phyloP scores from a whole-genome alignment of 2,888 invertebrate genomes.

The Chrysopilus asiliformis region DNA sequence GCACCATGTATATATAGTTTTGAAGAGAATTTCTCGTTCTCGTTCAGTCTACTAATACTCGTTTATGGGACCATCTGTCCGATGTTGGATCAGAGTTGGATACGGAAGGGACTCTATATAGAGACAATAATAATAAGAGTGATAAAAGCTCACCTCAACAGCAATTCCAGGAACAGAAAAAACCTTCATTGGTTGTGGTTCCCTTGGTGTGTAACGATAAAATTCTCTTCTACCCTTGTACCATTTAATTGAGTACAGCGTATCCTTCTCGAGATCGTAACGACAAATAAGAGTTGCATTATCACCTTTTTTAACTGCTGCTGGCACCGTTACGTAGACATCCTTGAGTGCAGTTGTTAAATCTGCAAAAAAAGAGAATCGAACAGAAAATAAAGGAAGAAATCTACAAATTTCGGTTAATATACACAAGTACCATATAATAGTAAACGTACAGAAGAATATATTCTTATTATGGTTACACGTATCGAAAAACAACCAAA shows the following conservation, averaged over 20 bases:
- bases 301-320: conserved; percentile 44
- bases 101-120: too few relatives aligned
- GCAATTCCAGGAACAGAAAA: conserved; percentile 48
- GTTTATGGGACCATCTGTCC: too few relatives aligned
- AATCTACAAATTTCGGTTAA: too few relatives aligned
- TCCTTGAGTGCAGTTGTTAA: conserved; percentile 37
- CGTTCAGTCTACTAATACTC: too few relatives aligned
- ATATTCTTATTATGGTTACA: too few relatives aligned
- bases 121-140: too few relatives aligned
- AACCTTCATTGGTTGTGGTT: conserved; percentile 48
- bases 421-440: too few relatives aligned
- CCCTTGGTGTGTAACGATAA: conserved; percentile 49
- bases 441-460: too few relatives aligned
- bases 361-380: conserved; percentile 17
- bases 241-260: conserved; percentile 56
- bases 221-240: conserved; percentile 51
- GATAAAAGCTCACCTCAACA: conserved; percentile 49
- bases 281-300: conserved; percentile 45
- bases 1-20: too few relatives aligned
- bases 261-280: conserved; percentile 52
- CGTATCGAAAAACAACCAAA: too few relatives aligned
- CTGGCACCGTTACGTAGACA: conserved; percentile 46
- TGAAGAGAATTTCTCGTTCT: too few relatives aligned
- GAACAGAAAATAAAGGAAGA: not conserved
- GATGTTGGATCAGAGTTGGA: too few relatives aligned